Conservation (phyloP, 2,888 invertebrate genomes). For the Hemithea aestivaria region DNA sequence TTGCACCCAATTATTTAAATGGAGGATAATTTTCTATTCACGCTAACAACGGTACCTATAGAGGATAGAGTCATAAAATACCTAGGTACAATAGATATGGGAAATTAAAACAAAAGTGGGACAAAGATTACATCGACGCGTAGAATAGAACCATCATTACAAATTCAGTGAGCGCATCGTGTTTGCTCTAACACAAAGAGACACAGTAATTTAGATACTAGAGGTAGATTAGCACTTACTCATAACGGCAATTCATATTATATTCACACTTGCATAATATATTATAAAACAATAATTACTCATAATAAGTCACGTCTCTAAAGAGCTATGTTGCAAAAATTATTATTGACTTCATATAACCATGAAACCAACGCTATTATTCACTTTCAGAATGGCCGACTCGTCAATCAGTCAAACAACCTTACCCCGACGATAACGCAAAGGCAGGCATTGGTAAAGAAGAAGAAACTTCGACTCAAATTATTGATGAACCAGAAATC, state of each 20-base stretch:
- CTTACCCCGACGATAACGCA: slow-evolving; percentile 30
- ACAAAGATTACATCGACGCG: slow-evolving; percentile 16
- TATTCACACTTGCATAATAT: slow-evolving; percentile 16
- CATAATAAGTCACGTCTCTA: slow-evolving; percentile 26
- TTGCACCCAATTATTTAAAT: too few species aligned
- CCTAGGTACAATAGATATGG: slow-evolving; percentile 5
- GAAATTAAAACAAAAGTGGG: slow-evolving; percentile 20
- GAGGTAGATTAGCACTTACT: too few species aligned
- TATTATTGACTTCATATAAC: neutral
- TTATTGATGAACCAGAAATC: slow-evolving; percentile 25
- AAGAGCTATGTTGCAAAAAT: slow-evolving; percentile 1
- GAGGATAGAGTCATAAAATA: slow-evolving; percentile 1
- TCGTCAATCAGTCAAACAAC: slow-evolving; percentile 61
- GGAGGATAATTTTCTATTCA: neutral
- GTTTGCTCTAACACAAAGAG: slow-evolving; percentile 25
- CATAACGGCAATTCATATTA: too few species aligned
- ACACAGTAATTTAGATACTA: slow-evolving; percentile 19
- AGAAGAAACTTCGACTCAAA: slow-evolving; percentile 25
- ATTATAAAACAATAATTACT: slow-evolving; percentile 22
- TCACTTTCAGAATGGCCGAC: slow-evolving; percentile 56
- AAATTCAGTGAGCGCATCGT: slow-evolving; percentile 25
- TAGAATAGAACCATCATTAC: slow-evolving; percentile 22
- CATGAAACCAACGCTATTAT: too few species aligned
- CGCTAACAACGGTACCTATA: slow-evolving; percentile 1
- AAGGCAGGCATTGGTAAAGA: slow-evolving; percentile 24